Base-by-base conservation (phyloP, 1,140 invertebrate genomes). In the Brevipalpus yothersi region DNA sequence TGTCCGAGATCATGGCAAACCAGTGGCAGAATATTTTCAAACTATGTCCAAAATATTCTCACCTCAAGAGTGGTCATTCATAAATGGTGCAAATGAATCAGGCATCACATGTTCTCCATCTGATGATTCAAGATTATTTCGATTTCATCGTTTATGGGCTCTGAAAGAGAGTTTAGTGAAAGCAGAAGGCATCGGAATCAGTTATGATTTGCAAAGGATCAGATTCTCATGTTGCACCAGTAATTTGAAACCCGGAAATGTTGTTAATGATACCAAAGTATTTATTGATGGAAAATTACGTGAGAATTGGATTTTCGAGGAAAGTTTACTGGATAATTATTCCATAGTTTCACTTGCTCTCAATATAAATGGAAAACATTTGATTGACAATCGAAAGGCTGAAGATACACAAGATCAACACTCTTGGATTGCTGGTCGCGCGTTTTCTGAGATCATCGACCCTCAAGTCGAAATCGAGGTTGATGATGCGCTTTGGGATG, bases 131-230 rank as follows among this genome's bases (percentile, higher is more conserved):
- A 47, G 13, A 19, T 39, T 40, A 13, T 21, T 19, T 39, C 21
- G 78, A 63, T 94, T 93, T 70, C 63, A 59, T 41, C 53, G 63
- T 43, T 54, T 64, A 3, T 64, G 63, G 72, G 83, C 84, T 63
- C 72, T 95, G n/a, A 95, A 96, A 74, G 92, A 96, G 70, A 86
- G 86, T 70, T 90, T 89, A 69, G 82, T 90, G 0, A 96, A 95
- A 75, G 88, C 89, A 60, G 75, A 82, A 53, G 89, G 90, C 21
- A 72, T 82, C 17, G 91, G 91, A 31, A 80, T 96, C 49, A 81
- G 79, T 0, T 75, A 84, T 63, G 78, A 86, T 66, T 73, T 95
- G 21, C 70, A 77, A 63, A 75, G 80, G 62, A 77, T 94, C 23
- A 78, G 78, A 70, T 95, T 94, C 71, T 68, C 74, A 61, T 73